A percentile compares a stretch with the other conserved stretches of the same genome.
These are phyloP conservation scores for Conops quadrifasciatus DNA, from an alignment of 2,888 invertebrate species.

Conservation along the genomic window DNA sequence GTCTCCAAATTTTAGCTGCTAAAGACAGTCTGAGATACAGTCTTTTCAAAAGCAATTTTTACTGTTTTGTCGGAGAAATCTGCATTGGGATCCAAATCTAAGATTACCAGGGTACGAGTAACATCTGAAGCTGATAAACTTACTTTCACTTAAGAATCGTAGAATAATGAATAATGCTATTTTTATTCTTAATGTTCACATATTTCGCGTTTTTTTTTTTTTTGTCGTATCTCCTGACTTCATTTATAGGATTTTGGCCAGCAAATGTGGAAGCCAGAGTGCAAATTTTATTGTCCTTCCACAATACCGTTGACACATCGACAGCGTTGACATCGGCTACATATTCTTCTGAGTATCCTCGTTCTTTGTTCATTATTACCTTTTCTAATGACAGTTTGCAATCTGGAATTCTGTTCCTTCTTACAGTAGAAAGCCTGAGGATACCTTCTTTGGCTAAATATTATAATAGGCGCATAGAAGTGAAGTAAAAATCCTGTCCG, in stretches of 20 bases:
- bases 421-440: too few species aligned
- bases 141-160: too few species aligned
- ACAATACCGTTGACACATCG: slow-evolving; percentile 35
- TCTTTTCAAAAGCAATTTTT: neutral
- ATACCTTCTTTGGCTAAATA: too few species aligned
- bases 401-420: too few species aligned
- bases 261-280: slow-evolving; percentile 39
- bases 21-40: neutral
- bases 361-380: slow-evolving; percentile 35
- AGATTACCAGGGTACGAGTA: neutral
- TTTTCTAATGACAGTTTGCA: slow-evolving; percentile 28
- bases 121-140: too few species aligned
- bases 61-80: neutral
- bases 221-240: slow-evolving; percentile 12
- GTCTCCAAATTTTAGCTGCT: neutral
- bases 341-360: slow-evolving; percentile 39
- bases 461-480: too few species aligned
- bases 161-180: too few species aligned
- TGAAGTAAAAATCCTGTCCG: too few species aligned
- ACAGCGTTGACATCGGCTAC: slow-evolving; percentile 36
- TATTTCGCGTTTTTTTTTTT: too few species aligned
- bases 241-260: slow-evolving; percentile 33
- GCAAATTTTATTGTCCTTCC: slow-evolving; percentile 40
- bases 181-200: too few species aligned
- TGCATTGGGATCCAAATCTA: neutral